These are phyloP conservation scores for Sepiola atlantica DNA, from an alignment of 2,888 invertebrate genomes.

Conservation along the genomic window DNA sequence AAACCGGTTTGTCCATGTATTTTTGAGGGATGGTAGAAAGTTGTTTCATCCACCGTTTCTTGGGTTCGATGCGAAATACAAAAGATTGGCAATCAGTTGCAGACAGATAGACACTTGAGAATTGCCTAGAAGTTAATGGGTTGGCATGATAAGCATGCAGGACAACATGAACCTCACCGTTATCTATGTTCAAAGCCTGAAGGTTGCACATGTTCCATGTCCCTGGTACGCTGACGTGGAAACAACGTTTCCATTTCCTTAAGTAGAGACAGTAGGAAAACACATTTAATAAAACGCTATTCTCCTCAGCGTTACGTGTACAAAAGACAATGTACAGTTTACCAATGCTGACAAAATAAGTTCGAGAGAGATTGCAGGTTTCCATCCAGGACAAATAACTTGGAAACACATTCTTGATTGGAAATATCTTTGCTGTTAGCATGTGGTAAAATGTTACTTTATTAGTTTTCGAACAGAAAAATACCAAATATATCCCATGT, in stretches of 20 bases:
- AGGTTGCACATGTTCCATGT: not conserved
- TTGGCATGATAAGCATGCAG: not conserved
- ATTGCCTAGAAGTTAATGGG: not conserved
- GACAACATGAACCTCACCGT: not conserved
- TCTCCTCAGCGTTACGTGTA: not conserved
- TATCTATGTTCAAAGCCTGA: not conserved
- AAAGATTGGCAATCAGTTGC: not conserved
- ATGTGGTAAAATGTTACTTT: not conserved
- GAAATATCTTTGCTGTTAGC: not conserved
- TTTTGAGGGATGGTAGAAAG: not conserved
- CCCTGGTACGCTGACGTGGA: not conserved
- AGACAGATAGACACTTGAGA: not conserved
- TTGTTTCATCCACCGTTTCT: not conserved
- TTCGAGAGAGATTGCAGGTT: not conserved
- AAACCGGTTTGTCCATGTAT: not conserved
- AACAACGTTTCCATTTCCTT: not conserved
- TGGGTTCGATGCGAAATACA: not conserved
- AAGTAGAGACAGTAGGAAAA: not conserved
- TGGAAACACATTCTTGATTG: not conserved
- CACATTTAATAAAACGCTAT: not conserved
- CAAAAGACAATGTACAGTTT: not conserved
- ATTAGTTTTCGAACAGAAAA: not conserved
- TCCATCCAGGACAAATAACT: not conserved
- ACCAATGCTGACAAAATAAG: not conserved
- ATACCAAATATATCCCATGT: not conserved